Percentiles rank a stretch among this genome's conserved stretches.
These are phyloP conservation scores for Hypanus sabinus DNA, from an alignment of 2,113 vertebrate species.

Conservation along the genomic window DNA sequence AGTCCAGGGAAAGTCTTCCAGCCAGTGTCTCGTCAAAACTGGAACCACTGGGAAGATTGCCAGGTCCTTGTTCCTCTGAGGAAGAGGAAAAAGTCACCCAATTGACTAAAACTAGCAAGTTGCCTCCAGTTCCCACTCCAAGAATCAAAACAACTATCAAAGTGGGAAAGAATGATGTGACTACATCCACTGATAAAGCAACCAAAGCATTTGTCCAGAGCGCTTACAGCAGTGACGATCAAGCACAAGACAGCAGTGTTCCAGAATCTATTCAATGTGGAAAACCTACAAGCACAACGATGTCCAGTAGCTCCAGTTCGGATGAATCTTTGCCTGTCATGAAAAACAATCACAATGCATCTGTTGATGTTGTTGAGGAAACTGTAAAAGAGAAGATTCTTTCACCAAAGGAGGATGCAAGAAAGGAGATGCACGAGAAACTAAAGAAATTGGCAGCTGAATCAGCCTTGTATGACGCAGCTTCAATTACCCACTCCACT, in stretches of 20 bases:
- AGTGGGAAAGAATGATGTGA: not conserved
- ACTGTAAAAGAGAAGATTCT: not conserved
- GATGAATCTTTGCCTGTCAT: not conserved
- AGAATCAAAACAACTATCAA: not conserved
- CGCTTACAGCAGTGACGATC: not conserved
- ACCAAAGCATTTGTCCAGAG: not conserved
- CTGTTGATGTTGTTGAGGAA: not conserved
- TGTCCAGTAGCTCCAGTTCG: not conserved
- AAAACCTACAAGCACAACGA: not conserved
- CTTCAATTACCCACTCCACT: not conserved
- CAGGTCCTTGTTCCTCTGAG: constrained; percentile 45
- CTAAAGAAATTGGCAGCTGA: not conserved
- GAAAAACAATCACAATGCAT: not conserved
- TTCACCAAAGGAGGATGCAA: not conserved
- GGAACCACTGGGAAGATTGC: constrained; percentile 47
- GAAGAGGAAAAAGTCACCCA: constrained; percentile 45
- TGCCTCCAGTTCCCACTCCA: not conserved
- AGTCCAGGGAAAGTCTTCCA: not conserved
- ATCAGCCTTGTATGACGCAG: not conserved
- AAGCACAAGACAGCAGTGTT: not conserved
- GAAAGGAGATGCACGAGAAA: not conserved
- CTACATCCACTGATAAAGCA: not conserved
- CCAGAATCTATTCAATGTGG: not conserved
- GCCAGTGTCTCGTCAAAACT: not conserved
- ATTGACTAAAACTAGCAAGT: not conserved